Base-by-base conservation (phyloP, 2,888 invertebrate species). In the Dromius quadrimaculatus region DNA sequence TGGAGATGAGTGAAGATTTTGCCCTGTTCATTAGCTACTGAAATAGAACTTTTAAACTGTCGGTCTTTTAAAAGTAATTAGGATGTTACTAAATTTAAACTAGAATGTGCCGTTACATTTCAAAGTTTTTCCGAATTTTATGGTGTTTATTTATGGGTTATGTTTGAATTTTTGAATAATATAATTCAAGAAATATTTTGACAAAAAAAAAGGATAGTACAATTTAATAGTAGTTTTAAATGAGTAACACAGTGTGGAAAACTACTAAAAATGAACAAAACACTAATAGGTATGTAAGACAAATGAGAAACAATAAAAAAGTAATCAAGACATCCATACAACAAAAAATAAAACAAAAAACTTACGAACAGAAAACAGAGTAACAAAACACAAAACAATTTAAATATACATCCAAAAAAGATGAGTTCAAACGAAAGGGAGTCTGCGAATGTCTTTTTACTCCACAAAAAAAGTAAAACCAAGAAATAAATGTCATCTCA, bases 221-320 rank as follows among this genome's bases (percentile, higher is more conserved):
- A n/a, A n/a, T n/a, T n/a, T n/a, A n/a, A n/a, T n/a, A n/a, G n/a
- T n/a, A n/a, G n/a, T n/a, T n/a, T n/a, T n/a, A n/a, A n/a, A n/a
- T n/a, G n/a, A n/a, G n/a, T n/a, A n/a, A n/a, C n/a, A n/a, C n/a
- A n/a, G n/a, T n/a, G n/a, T n/a, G n/a, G n/a, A n/a, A n/a, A n/a
- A n/a, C n/a, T n/a, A n/a, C n/a, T n/a, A n/a, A n/a, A n/a, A n/a
- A n/a, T n/a, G n/a, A n/a, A n/a, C n/a, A n/a, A n/a, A n/a, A n/a
- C n/a, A n/a, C 28, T 54, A 28, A 54, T 23, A 54, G 50, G 50
- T 54, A 54, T 54, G 50, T 28, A 54, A 61, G 61, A 61, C 61
- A 61, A 61, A 61, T 61, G 61, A 61, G 38, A 11, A 38, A 61
- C 61, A 61, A 38, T 38, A 61, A 61, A 61, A 61, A 61, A 61